A percentile compares a stretch with the other conserved stretches of the same genome.
phyloP scores from a whole-genome alignment of 2,113 vertebrate species.

The Siphamia tubifer region DNA sequence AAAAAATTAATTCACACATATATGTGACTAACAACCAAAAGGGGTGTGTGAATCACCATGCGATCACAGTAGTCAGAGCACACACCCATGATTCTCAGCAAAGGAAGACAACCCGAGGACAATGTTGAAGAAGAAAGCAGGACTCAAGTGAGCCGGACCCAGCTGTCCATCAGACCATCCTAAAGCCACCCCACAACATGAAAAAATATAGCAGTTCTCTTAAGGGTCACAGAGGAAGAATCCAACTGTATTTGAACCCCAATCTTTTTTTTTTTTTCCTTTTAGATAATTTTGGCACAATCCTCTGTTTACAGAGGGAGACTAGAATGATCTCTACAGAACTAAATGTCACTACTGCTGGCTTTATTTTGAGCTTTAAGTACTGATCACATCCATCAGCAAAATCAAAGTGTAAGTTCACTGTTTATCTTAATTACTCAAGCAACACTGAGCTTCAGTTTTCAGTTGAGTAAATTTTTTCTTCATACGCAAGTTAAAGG shows the following conservation, averaged over 20 bases:
- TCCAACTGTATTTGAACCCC: neutral
- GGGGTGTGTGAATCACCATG: neutral
- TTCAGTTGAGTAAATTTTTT: constrained; percentile 35
- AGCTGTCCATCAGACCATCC: constrained; percentile 51
- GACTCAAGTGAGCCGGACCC: constrained; percentile 48
- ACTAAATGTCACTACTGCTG: neutral
- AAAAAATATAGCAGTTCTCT: neutral
- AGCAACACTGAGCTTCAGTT: constrained; percentile 38
- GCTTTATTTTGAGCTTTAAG: constrained; percentile 1
- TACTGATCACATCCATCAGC: constrained; percentile 39
- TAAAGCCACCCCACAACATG: neutral
- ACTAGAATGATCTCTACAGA: neutral
- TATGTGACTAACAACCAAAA: neutral
- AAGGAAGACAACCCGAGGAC: constrained; percentile 25
- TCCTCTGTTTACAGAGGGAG: constrained; percentile 23
- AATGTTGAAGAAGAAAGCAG: constrained; percentile 18
- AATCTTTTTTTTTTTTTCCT: no score
- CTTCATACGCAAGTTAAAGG: constrained; percentile 16
- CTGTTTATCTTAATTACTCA: neutral
- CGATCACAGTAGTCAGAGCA: neutral
- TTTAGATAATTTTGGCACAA: constrained; percentile 8
- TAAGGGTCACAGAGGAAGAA: neutral
- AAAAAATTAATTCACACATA: constrained; percentile 14
- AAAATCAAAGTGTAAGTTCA: constrained; percentile 25
- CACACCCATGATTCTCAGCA: neutral